Percentiles rank a stretch among this genome's conserved stretches.
phyloP scores from a whole-genome alignment of 2,113 vertebrate genomes.

The Oxyruncus cristatus region DNA sequence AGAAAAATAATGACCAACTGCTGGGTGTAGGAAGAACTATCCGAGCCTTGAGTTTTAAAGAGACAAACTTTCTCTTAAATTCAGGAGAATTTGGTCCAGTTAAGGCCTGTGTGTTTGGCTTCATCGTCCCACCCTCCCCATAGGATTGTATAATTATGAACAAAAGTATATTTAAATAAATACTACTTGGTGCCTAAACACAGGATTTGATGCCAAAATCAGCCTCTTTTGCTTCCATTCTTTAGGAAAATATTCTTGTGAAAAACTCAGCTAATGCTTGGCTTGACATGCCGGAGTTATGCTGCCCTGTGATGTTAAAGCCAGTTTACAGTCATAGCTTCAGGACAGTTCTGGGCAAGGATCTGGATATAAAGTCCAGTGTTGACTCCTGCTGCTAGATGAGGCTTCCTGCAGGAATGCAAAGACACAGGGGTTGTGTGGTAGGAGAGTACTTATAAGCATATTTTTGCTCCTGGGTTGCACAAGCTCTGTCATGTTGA shows the following conservation, averaged over 20 bases:
- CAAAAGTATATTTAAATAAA: neutral
- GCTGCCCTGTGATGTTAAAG: neutral
- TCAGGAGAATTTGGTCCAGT: neutral
- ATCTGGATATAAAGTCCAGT: neutral
- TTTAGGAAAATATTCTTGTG: neutral
- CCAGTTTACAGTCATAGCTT: neutral
- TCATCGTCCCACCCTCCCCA: neutral
- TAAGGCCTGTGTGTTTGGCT: neutral
- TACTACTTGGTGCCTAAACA: rapidly evolving
- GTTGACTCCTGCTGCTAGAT: neutral
- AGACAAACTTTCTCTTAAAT: neutral
- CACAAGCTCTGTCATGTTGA: neutral
- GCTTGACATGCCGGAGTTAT: neutral
- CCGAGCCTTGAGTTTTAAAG: neutral
- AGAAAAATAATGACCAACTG: neutral
- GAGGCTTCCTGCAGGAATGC: neutral
- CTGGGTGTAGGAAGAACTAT: neutral
- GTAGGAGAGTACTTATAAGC: neutral
- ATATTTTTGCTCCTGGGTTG: neutral
- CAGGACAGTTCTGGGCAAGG: neutral
- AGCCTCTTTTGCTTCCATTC: neutral
- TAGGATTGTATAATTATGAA: neutral
- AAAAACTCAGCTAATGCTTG: neutral
- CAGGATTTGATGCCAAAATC: neutral
- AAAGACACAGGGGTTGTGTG: neutral